Base-by-base conservation (phyloP, 2,888 invertebrate genomes). In the Monopis laevigella region DNA sequence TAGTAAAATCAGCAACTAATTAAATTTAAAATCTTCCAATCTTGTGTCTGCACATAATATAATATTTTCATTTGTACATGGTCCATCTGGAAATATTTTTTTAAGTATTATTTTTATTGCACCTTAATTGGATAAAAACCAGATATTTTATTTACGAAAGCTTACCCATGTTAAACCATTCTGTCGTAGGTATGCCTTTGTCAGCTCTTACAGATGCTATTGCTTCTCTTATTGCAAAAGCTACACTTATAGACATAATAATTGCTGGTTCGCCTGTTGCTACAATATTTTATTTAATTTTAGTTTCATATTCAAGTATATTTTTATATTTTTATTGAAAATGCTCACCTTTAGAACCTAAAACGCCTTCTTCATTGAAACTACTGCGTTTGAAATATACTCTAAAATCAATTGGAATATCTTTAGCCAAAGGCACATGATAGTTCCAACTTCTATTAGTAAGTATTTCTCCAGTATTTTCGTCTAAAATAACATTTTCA, bases 371-470 rank as follows among this genome's bases (percentile, higher is more conserved):
- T 0, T 72, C 66, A 62, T 85, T 85, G 1, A 75, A 64, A 36
- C 72, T 65, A 50, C 84, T 82, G 48, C 73, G 71, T 2, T 72
- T 65, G 43, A 86, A 73, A 28, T 70, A 71, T 1, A 86, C 59
- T 30, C 83, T 65, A 43, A 86, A 83, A 57, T 86, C 83, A 3
- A 77, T 61, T 0, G 86, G 85, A 51, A 86, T 85, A 52, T 86
- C 86, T 50, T 82, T 84, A 0, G 75, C 70, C 4, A 83, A 82
- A 0, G 85, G 85, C 5, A 80, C 70, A 53, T 84, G 83, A 52
- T 86, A 86, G 45, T 72, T 82, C 87, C 87, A 88, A 16, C 87
- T 86, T 42, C 84, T 70, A 51, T 83, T 68, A 12, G 86, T 86
- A 7, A 84, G 57, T 12, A 86, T 55, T 47, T 69, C 58, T 2